Conservation (phyloP, 1,140 invertebrate genomes). For the Platorchestia sp. region DNA sequence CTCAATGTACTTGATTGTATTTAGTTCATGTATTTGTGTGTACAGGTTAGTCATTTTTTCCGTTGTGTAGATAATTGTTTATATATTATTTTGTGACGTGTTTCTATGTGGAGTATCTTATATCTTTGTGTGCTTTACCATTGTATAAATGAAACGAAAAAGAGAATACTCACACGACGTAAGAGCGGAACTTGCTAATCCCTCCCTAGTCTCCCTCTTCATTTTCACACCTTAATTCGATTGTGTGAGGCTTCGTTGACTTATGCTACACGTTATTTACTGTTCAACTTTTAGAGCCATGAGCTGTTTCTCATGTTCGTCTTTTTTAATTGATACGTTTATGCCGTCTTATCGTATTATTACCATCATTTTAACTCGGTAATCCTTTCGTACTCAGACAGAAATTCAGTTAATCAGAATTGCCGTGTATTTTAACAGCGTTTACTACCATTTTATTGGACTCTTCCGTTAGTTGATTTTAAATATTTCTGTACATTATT, state of each 20-base stretch:
- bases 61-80: conserved; percentile 47
- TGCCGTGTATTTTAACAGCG: not conserved
- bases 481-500: conserved; percentile 65
- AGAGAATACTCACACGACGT: conserved; percentile 30
- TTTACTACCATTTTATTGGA: not conserved
- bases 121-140: conserved; percentile 44
- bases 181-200: not conserved
- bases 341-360: not conserved
- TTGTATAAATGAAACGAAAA: conserved; percentile 30
- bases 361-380: not conserved
- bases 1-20: conserved; percentile 48
- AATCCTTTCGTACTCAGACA: not conserved
- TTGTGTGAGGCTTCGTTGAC: not conserved
- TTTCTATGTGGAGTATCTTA: conserved; percentile 36
- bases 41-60: conserved; percentile 50
- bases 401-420: not conserved
- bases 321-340: not conserved
- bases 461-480: conserved; percentile 59
- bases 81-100: conserved; percentile 51
- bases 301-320: not conserved
- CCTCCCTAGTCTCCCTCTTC: not conserved
- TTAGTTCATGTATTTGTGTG: conserved; percentile 40
- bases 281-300: not conserved
- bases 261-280: not conserved
- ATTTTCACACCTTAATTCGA: not conserved